Evolutionary conservation across 2,797 vertebrate species (phyloP), one percentile per base, ranked within the genome.

Genomic region (Lateolabrax maculatus): DNA sequence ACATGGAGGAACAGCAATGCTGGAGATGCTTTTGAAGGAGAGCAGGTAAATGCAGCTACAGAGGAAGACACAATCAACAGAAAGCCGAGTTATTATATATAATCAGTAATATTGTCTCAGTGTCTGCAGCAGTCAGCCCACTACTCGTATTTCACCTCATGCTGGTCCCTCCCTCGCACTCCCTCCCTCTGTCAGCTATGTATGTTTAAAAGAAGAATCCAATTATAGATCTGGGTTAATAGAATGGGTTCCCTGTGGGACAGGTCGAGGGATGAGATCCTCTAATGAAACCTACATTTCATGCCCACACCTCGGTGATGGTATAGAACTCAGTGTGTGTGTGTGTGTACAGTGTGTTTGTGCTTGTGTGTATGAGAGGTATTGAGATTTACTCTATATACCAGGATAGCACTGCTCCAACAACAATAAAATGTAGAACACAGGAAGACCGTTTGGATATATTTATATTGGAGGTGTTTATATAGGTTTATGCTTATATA

Each of bases 211-310:
- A 94, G 92, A 89, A 92, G 89, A 90, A 91, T 90, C 92, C 94
- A 94, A 95, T 95, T 95, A 95, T 94, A 95, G 92, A 95, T 95
- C 87, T 95, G 91, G 95, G 95, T 93, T 95, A 96, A 96, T 96
- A 93, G 94, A 90, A 84, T 90, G 85, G 61, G 77, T 63, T 87
- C 86, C 92, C 90, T 72, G 62, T 81, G 92, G 93, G 87, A 89
- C 75, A 88, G 83, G 90, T 91, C 87, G 86, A 90, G 87, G 91
- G 92, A 93, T 87, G 87, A 86, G 84, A 84, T 87, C 65, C 78
- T 91, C 77, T 93, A 92, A 93, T 93, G 93, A 93, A 93, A 84
- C 94, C 94, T 93, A 94, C 92, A 93, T 94, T 94, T 89, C 77
- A 83, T 76, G 74, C 64, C 72, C 74, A 36, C 81, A 82, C 80